Conservation (phyloP, 2,888 invertebrate genomes). For the Glyphotaelius pellucidus region DNA sequence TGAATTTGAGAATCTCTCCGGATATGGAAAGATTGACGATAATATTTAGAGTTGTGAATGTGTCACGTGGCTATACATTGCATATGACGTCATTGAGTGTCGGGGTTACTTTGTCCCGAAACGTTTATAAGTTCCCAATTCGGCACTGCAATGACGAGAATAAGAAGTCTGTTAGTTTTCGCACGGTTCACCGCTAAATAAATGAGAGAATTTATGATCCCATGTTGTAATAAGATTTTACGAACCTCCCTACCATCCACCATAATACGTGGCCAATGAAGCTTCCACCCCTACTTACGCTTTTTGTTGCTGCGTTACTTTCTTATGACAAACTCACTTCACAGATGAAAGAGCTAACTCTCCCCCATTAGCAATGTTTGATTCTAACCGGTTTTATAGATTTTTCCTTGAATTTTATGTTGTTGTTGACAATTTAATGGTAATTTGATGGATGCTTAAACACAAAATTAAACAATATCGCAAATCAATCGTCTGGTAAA, state of each 20-base stretch:
- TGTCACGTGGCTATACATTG: too few species aligned
- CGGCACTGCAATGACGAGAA: not conserved
- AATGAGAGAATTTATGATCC: slow-evolving; percentile 60
- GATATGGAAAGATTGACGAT: too few species aligned
- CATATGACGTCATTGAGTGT: too few species aligned
- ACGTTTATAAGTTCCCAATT: not conserved
- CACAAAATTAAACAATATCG: not conserved
- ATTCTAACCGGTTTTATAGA: not conserved
- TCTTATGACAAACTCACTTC: slow-evolving; percentile 45
- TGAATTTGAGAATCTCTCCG: too few species aligned
- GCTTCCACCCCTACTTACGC: slow-evolving; percentile 28
- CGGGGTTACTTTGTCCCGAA: too few species aligned
- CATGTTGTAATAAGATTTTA: slow-evolving; percentile 62
- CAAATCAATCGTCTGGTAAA: not conserved
- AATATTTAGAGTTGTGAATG: too few species aligned
- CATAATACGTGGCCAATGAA: slow-evolving; percentile 55
- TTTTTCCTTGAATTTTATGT: not conserved
- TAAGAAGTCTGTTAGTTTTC: slow-evolving; percentile 36
- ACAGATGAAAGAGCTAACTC: slow-evolving; percentile 20
- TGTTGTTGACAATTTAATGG: slow-evolving; percentile 2
- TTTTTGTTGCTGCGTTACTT: slow-evolving; percentile 32
- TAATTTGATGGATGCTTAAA: not conserved
- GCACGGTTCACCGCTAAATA: slow-evolving; percentile 58
- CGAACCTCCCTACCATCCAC: slow-evolving; percentile 43
- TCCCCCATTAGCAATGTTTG: not conserved